Conservation (phyloP, 2,797 vertebrate species). For the Orientallactaga sibirica region DNA sequence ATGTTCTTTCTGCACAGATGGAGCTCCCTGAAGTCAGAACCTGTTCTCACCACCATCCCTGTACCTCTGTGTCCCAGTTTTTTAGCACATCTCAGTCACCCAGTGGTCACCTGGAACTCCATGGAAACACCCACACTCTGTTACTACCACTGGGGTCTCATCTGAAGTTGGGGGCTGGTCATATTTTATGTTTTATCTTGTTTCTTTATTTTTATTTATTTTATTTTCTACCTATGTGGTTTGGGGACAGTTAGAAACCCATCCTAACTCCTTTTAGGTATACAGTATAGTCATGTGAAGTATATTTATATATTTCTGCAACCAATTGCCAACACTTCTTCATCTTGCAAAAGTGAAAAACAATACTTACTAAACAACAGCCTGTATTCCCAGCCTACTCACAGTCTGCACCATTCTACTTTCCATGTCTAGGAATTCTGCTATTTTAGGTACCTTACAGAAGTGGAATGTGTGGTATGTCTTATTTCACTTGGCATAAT, state of each 20-base stretch:
- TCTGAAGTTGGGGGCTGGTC: not conserved
- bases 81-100: not conserved
- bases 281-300: not conserved
- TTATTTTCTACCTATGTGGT: not conserved
- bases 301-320: not conserved
- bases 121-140: not conserved
- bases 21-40: not conserved
- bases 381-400: fast-evolving
- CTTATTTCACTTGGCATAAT: not conserved
- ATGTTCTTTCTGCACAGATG: not conserved
- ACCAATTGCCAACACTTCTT: not conserved
- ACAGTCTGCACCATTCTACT: not conserved
- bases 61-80: not conserved
- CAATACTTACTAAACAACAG: not conserved
- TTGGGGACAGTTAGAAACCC: not conserved
- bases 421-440: not conserved
- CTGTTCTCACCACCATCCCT: not conserved
- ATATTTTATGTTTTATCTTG: not conserved
- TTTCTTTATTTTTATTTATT: not conserved
- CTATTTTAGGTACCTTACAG: not conserved
- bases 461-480: not conserved
- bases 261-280: not conserved
- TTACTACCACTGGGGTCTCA: not conserved
- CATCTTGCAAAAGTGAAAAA: slow-evolving; percentile 4
- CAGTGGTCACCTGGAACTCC: not conserved